Base-by-base conservation (phyloP, 2,888 invertebrate species). In the Tricholauxania praeusta region DNA sequence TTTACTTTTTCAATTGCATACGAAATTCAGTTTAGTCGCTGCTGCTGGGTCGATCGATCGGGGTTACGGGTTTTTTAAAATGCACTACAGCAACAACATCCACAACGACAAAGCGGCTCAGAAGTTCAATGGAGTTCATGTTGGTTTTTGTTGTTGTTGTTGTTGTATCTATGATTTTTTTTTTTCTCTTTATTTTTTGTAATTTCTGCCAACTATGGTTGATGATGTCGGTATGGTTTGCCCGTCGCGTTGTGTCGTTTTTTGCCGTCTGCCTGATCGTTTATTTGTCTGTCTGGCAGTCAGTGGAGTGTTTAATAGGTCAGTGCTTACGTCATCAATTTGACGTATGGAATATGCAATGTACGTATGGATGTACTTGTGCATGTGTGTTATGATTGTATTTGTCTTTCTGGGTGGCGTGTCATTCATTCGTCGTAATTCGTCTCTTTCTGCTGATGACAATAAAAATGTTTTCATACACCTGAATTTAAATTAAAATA, bases 291-390 rank as follows among this genome's bases (percentile, higher is more conserved):
- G 59, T 49, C 59, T 12, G n/a, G 19, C 60, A 12, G 15, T 65
- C 15, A 19, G 64, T 71, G 39, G 59, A 59, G 63, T 71, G 71
- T 63, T 72, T 75, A 74, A 70, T 75, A 72, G 75, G 75, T 75
- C 74, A 75, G 55, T 74, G 74, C 72, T 75, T 75, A 71, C 74
- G 75, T 75, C 75, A 74, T 74, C 74, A 62, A 39, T 71, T 64
- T 51, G 69, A 55, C 19, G 19, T 51, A 19, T 12, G 17, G 10
- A 19, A 19, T 5, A 51, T 49, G 48, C 12, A 3, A 53, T 67
- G 53, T 32, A 32, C 53, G 32, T n/a, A n/a, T n/a, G n/a, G n/a
- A n/a, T n/a, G 32, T 15, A 6, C 17, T 59, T 68, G 52, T 67
- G 12, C 7, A 19, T 22, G n/a, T 59, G 22, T 17, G 59, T 12